A percentile compares a stretch with the other conserved stretches of the same genome.
These are phyloP conservation scores for Pseudobourletiella spinata DNA, from an alignment of 1,140 invertebrate genomes.

Conservation along the genomic window DNA sequence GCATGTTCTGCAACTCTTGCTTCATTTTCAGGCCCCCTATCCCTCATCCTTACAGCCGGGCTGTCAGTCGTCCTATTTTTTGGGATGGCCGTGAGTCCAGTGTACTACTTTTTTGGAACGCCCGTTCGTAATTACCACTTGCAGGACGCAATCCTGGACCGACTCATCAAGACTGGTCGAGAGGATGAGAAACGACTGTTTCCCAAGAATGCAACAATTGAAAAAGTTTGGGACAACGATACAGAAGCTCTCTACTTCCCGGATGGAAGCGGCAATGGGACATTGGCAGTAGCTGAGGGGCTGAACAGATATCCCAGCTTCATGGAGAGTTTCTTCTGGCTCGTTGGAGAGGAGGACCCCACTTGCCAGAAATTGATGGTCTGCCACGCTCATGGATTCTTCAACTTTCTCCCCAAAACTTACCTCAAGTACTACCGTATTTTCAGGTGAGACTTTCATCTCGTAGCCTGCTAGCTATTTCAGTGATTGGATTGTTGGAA, in stretches of 20 bases:
- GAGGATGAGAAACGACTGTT: background rate
- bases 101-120: conserved; percentile 22
- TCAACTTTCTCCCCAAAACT: conserved; percentile 12
- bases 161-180: background rate
- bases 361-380: conserved; percentile 27
- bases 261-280: background rate
- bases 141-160: conserved; percentile 13
- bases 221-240: background rate
- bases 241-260: background rate
- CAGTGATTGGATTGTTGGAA: too few species aligned
- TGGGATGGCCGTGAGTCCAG: conserved; percentile 17
- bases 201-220: background rate
- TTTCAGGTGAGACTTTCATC: conserved; percentile 26
- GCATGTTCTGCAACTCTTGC: too few species aligned
- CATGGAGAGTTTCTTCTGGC: conserved; percentile 22
- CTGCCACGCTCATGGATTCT: conserved; percentile 34
- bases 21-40: conserved; percentile 12
- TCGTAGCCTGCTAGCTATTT: too few species aligned
- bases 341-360: conserved; percentile 21
- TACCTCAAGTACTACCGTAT: conserved; percentile 10
- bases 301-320: conserved; percentile 12
- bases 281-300: background rate
- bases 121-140: conserved; percentile 13
- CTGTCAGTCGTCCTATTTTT: conserved; percentile 23
- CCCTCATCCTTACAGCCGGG: conserved; percentile 12